Conservation (phyloP, 64 coral and sea anemone genomes). For the Anthopleura sola region DNA sequence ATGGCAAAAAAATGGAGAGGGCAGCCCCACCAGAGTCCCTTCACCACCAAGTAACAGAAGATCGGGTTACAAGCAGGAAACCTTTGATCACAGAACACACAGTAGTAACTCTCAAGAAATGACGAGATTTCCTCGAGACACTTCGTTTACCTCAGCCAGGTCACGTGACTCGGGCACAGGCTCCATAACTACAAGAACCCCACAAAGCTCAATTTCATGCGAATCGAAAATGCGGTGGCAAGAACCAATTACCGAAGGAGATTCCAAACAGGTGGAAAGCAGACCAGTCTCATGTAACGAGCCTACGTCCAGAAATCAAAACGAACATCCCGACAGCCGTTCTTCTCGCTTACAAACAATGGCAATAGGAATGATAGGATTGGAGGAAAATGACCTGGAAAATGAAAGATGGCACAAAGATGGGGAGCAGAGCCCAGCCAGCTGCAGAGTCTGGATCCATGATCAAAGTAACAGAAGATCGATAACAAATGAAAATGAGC, state of each 20-base stretch:
- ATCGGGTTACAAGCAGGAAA: not conserved
- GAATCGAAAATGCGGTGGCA: not conserved
- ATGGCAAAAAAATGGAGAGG: not conserved
- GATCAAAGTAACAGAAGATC: too few species aligned
- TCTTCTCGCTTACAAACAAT: not conserved
- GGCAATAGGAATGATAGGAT: not conserved
- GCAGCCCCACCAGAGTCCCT: not conserved
- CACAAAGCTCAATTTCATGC: not conserved
- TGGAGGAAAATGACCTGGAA: too few species aligned
- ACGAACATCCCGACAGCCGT: not conserved
- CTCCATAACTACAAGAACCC: not conserved
- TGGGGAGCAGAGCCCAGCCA: too few species aligned
- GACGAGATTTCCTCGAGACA: not conserved
- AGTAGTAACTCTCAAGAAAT: not conserved
- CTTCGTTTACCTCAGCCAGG: not conserved
- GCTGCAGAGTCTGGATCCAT: too few species aligned
- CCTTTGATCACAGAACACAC: not conserved
- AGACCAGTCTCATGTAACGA: not conserved
- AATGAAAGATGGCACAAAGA: not conserved
- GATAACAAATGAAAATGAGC: not conserved
- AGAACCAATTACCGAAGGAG: not conserved
- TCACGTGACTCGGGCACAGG: not conserved
- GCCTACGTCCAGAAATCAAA: too few species aligned
- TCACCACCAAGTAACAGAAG: not conserved
- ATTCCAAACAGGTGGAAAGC: not conserved